Base-by-base conservation (phyloP, 1,140 invertebrate species). In the Nebria ingens region DNA sequence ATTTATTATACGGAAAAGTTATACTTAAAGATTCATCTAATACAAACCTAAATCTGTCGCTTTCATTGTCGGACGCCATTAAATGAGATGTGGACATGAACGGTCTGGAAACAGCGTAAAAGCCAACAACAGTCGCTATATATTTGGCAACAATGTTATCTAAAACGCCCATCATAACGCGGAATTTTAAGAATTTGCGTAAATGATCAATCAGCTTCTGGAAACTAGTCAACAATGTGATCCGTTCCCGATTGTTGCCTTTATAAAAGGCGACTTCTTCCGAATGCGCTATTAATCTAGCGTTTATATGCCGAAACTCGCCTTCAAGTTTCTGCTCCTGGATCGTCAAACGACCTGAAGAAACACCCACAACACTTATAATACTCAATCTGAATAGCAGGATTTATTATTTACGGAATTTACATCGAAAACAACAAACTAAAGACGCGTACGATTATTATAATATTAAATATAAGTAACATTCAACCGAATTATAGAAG, bases 181-280 rank as follows among this genome's bases (percentile, higher is more conserved):
- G 83, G 74, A 98, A 98, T 64, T 90, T 84, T 22, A 97, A 81
- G 72, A 95, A 93, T 65, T 86, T 89, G 55, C 89, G 78, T 54
- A 98, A 71, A 75, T 98, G 95, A 19, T 79, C 79, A 61, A 93
- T 88, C 66, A 98, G 75, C 78, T 91, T 93, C 56, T 87, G 81
- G 69, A 96, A 97, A 64, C 92, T 90, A 13, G 87, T 81, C 54
- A 95, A 69, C 2, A 98, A 73, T 0, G 89, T 97, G 17, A 87
- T 70, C 69, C 93, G 90, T 72, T 98, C 96, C 25, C 91, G 80
- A 45, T 78, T 76, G 64, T 93, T 94, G 61, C 94, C 94, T 73
- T 94, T 81, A 71, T 98, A 98, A 73, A 98, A 99, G 1, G 96
- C 95, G 58, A 98, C 83, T 76, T 99, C 97, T 75, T 99, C 97